Conservation (phyloP, 2,888 invertebrate genomes). For the Vesta saturnalis region DNA sequence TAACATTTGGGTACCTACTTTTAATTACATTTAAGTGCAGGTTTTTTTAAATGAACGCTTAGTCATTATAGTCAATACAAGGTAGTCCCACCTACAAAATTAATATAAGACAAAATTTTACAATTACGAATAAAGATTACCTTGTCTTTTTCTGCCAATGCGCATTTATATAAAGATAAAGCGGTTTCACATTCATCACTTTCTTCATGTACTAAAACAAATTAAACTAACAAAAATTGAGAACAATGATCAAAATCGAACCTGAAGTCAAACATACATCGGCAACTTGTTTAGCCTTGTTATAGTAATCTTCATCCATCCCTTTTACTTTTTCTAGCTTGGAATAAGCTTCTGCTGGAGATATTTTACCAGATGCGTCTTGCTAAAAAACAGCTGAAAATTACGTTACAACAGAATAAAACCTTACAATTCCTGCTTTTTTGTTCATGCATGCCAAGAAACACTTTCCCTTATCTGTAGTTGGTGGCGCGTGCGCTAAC, state of each 20-base stretch:
- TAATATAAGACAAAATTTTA: neutral
- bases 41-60: too few species aligned
- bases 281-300: constrained; percentile 31
- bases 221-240: neutral
- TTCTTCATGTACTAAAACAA: neutral
- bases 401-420: too few species aligned
- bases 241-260: constrained; percentile 12
- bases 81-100: neutral
- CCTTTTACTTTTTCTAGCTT: constrained; percentile 32
- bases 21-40: too few species aligned
- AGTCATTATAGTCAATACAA: too few species aligned
- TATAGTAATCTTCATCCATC: constrained; percentile 34
- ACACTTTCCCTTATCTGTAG: neutral
- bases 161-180: neutral
- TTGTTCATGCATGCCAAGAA: neutral
- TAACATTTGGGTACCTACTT: too few species aligned
- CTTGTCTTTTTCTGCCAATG: neutral
- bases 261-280: constrained; percentile 36
- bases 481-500: too few species aligned
- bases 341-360: constrained; percentile 23
- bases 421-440: neutral
- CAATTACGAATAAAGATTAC: neutral
- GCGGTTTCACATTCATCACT: neutral
- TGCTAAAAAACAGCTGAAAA: too few species aligned
- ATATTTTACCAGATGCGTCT: constrained; percentile 27